Base-by-base conservation (phyloP, 2,797 vertebrate genomes). In the Tauraco hartlaubi region DNA sequence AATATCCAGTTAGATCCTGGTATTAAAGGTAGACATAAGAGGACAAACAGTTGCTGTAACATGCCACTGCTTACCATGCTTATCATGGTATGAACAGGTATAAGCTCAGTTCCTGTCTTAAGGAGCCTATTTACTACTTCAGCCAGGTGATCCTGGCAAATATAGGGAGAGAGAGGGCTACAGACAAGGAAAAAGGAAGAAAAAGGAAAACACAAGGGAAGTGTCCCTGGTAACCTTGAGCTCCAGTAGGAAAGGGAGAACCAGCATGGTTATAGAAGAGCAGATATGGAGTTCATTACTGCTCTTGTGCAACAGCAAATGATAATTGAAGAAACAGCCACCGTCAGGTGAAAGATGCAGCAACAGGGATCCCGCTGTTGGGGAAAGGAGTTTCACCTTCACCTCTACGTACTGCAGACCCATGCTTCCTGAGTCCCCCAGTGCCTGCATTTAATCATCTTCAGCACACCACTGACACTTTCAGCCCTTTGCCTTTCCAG, bases 341-440 rank as follows among this genome's bases (percentile, higher is more conserved):
- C 46, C 44, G 17, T 3, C 35, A 15, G 21, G 15, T n/a, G 31
- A 74, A 35, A 39, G 61, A 49, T 18, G 31, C 14, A 35, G 33
- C 25, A 48, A 31, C 23, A 44, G 19, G 0, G 23, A 26, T 18
- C 29, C 28, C 5, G 16, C 39, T 44, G 12, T 1, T 35, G n/a
- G 16, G 37, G 31, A 85, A 48, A 25, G 23, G 28, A 68, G 62
- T 29, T 56, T 31, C 37, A 54, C 15, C 80, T 37, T 56, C 69
- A 28, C 10, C 43, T 26, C 56, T 51, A 9, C 2, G 0, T n/a
- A 18, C 20, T 14, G 55, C 1, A 1, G 35, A 31, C 31, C 44
- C 23, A 19, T 2, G 6, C 15, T 33, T 41, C 81, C 49, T 1
- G 9, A 48, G 31, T 31, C 63, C 37, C 17, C 15, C 25, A 12